Evolutionary conservation across 2,797 vertebrate genomes (phyloP), one percentile per base, ranked within the genome.

Genomic region (Sebastes matsubarae): DNA sequence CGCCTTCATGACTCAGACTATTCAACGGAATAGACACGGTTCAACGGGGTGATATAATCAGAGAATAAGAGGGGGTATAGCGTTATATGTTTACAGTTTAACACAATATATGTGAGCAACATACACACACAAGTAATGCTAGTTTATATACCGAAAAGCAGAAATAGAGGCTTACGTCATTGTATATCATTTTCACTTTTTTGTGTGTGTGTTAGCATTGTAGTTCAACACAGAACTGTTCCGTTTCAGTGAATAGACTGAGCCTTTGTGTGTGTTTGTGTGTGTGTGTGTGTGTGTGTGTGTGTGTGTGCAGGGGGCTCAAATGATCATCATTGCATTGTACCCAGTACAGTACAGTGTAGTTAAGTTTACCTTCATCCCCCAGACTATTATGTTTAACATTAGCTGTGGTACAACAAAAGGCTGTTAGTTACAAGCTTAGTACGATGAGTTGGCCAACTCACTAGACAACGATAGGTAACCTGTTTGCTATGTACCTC

Each of bases 1-100:
- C 92, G 92, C 92, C 94, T 94, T 93, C 91, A 85, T 93, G 93
- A 93, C 89, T 93, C 91, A 83, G 92, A 82, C 92, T 95, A 93
- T 93, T 89, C 69, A 83, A 75, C 76, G 92, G 86, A 91, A 18
- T 29, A 58, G 61, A 79, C 38, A 22, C 24, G 46, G 68, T 73
- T 77, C 63, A 36, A 46, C 14, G 46, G 30, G 66, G 10, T 30
- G 57, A 18, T 59, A 54, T 16, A 77, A 58, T 14, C 27, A 50
- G 3, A 80, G 16, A 77, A 81, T 36, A 10, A 5, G 2, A 5
- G 2, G 10, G 7, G 2, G 6, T 42, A 42, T 22, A 58, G 22
- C 10, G 2, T 16, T n/a, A 7, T 5, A 2, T 65, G 0, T 68
- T 29, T 3, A 66, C 27, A 0, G n/a, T 5, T 34, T 32, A 42